A percentile compares a stretch with the other conserved stretches of the same genome.
Evolutionary conservation across 2,113 vertebrate genomes (phyloP).

Genomic region (Ceratotherium simum): DNA sequence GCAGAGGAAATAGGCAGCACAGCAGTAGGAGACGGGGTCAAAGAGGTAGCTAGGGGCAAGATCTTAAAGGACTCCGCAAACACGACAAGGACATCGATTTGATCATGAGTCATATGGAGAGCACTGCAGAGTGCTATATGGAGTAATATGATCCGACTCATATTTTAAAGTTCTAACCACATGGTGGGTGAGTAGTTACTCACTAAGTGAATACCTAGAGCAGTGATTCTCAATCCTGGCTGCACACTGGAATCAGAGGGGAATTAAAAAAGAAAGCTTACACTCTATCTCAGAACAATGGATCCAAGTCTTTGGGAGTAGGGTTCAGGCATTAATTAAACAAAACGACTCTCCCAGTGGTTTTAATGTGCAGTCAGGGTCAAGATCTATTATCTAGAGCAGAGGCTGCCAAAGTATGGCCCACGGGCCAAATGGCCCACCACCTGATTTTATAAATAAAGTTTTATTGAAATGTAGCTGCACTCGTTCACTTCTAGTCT

Average conservation of each 20-base stretch:
- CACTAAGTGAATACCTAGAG: neutral
- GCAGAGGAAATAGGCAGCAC: neutral
- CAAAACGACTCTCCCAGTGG: neutral
- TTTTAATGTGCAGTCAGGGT: neutral
- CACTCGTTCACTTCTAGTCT: neutral
- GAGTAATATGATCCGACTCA: neutral
- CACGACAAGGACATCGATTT: neutral
- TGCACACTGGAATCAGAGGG: neutral
- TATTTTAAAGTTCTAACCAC: neutral
- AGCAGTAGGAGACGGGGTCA: neutral
- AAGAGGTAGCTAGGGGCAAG: neutral
- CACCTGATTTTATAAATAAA: constrained; percentile 20
- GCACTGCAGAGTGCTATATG: too few relatives aligned
- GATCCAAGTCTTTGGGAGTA: neutral
- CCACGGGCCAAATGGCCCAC: neutral
- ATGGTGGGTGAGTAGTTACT: neutral
- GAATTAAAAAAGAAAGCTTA: neutral
- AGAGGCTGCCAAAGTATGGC: neutral
- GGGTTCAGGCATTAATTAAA: neutral
- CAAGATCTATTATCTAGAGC: neutral
- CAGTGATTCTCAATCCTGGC: neutral
- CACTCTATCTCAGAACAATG: neutral
- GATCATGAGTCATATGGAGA: neutral
- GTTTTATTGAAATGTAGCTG: neutral
- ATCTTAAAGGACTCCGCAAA: neutral